Conservation (phyloP, 1,140 invertebrate genomes). For the Bicyclus anynana region DNA sequence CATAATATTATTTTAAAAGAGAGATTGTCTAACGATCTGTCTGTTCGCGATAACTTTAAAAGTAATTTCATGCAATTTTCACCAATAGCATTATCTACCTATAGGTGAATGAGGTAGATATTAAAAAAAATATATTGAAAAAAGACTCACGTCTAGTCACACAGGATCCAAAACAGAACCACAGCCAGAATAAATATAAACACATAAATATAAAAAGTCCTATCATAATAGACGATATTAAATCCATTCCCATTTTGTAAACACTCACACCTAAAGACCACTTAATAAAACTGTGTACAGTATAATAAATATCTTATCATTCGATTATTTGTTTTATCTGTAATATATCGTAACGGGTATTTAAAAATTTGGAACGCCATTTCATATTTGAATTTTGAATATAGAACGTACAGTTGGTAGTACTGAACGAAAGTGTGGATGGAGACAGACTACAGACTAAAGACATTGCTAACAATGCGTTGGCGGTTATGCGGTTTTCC, state of each 20-base stretch:
- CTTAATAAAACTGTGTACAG: neutral
- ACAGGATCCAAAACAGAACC: constrained; percentile 60
- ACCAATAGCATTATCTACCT: no score
- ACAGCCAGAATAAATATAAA: constrained; percentile 62
- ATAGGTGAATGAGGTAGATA: no score
- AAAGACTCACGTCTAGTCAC: constrained; percentile 45
- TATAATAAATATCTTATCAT: neutral
- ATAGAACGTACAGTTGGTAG: neutral
- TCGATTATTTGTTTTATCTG: neutral
- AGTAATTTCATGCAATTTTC: no score
- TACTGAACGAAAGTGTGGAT: constrained; percentile 9
- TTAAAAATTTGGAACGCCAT: neutral
- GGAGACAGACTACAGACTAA: neutral
- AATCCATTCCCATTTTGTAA: constrained; percentile 57
- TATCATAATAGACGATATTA: constrained; percentile 35
- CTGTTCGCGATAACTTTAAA: no score
- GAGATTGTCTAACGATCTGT: no score
- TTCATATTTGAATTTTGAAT: constrained; percentile 5
- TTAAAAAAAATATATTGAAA: no score
- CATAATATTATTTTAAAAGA: no score
- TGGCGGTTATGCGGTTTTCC: neutral
- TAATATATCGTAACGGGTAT: neutral
- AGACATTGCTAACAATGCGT: neutral
- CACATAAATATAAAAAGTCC: constrained; percentile 54
- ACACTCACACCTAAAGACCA: neutral